Evolutionary conservation across 1,140 invertebrate genomes (phyloP).

Genomic region (Patella vulgata): DNA sequence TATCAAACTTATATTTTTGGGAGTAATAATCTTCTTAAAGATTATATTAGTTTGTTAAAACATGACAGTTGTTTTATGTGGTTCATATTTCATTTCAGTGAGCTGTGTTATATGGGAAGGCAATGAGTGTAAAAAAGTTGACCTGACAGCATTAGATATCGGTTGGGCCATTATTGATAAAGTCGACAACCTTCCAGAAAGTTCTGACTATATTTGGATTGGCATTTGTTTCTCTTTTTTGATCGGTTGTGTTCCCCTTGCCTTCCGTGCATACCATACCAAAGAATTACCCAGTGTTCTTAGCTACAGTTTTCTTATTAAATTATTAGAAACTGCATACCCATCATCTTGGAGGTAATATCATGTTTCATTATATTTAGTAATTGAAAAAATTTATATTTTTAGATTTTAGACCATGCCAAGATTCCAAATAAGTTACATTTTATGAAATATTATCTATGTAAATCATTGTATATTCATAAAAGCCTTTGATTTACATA

Average conservation of each 20-base stretch:
- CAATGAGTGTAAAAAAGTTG: slow-evolving; percentile 90
- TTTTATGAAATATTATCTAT: too few relatives aligned
- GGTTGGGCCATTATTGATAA: slow-evolving; percentile 89
- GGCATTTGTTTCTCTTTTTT: slow-evolving; percentile 57
- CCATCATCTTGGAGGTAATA: slow-evolving; percentile 36
- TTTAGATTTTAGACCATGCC: too few relatives aligned
- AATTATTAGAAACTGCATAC: too few relatives aligned
- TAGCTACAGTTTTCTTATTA: slow-evolving; percentile 1
- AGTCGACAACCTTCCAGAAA: slow-evolving; percentile 85
- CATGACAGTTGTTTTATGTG: too few relatives aligned
- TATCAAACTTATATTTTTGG: too few relatives aligned
- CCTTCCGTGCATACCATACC: slow-evolving; percentile 55
- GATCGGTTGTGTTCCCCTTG: slow-evolving; percentile 57
- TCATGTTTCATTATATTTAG: too few relatives aligned
- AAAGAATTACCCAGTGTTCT: slow-evolving; percentile 39
- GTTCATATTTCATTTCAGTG: slow-evolving; percentile 52
- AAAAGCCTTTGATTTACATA: too few relatives aligned
- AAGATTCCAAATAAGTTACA: too few relatives aligned
- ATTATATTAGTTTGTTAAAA: too few relatives aligned
- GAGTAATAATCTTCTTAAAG: too few relatives aligned
- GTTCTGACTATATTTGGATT: slow-evolving; percentile 79
- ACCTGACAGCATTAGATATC: slow-evolving; percentile 92
- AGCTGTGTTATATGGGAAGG: slow-evolving; percentile 95
- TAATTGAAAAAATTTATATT: too few relatives aligned
- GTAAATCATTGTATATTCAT: too few relatives aligned